Evolutionary conservation across 2,888 invertebrate genomes (phyloP), one percentile per base, ranked within the genome.

Genomic region (Timema cristinae): DNA sequence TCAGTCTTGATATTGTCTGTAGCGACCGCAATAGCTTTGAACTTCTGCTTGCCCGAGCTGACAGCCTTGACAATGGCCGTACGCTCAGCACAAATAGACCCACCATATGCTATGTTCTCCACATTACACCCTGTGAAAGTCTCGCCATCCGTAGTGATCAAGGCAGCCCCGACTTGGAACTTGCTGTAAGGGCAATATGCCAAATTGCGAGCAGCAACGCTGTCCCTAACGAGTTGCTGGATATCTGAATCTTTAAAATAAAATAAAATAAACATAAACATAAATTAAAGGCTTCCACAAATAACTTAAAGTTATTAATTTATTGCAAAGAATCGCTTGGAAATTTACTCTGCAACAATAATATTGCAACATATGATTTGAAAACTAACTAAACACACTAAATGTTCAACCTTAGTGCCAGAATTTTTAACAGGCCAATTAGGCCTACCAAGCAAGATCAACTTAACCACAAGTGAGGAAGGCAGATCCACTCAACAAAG

Each of bases 101-200:
- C 89, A 0, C 93, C 88, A 77, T 91, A 91, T 0, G 94, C 90
- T 0, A 89, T 87, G 81, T 95, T 98, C 82, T 99, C 98, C 16
- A 98, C 90, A 80, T 99, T 99, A 80, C 95, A 95, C 2, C 97
- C 97, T 71, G 86, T 85, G 49, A 88, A 86, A 72, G 91, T 86
- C 1, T 83, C 84, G 4, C 90, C 93, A 76, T 91, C 89, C 70
- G 86, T 85, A 10, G 91, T 90, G 56, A 91, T 85, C 32, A 97
- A 80, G 0, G 95, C 92, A 7, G 95, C 91, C 0, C 96, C 97
- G 0, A 97, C 97, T 56, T 90, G 86, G 81, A 95, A 97, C 59
- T 94, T 91, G 76, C 95, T 95, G 82, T 95, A 96, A 0, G 94
- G 94, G 71, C 88, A 87, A 81, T 95, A 94, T 0, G 95, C 88